phyloP scores from a whole-genome alignment of 2,888 invertebrate genomes.

The Ecliptopera silaceata region DNA sequence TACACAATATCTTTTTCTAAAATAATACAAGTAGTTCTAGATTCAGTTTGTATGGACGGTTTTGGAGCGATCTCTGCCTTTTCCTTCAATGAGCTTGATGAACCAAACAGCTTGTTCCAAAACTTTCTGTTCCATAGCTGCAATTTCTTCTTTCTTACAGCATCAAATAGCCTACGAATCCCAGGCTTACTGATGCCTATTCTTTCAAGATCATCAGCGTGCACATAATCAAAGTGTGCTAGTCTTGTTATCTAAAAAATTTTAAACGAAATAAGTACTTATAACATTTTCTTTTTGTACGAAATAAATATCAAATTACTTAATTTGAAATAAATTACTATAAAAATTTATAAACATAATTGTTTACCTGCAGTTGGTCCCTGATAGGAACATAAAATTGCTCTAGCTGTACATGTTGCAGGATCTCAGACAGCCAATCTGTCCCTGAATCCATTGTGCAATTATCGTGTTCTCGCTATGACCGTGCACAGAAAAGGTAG shows the following conservation, averaged over 20 bases:
- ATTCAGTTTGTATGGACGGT: slow-evolving; percentile 58
- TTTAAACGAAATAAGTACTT: not conserved
- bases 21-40: slow-evolving; percentile 89
- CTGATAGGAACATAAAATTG: slow-evolving; percentile 95
- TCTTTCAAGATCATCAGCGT: slow-evolving; percentile 95
- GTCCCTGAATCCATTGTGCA: slow-evolving; percentile 77
- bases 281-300: not conserved
- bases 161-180: slow-evolving; percentile 93
- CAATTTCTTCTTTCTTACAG: slow-evolving; percentile 93
- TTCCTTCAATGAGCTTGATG: slow-evolving; percentile 66
- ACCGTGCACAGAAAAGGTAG: slow-evolving; percentile 48
- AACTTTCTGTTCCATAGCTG: slow-evolving; percentile 92
- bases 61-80: slow-evolving; percentile 77
- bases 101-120: slow-evolving; percentile 89
- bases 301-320: not conserved
- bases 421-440: slow-evolving; percentile 92
- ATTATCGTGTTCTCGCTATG: slow-evolving; percentile 37
- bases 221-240: slow-evolving; percentile 99
- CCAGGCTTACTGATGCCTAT: slow-evolving; percentile 98
- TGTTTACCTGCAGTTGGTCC: slow-evolving; percentile 93
- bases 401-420: slow-evolving; percentile 94
- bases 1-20: slow-evolving; percentile 91
- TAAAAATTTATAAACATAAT: not conserved
- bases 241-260: slow-evolving; percentile 90
- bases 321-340: not conserved